Conservation (phyloP, 2,113 vertebrate genomes). For the Promerops cafer region DNA sequence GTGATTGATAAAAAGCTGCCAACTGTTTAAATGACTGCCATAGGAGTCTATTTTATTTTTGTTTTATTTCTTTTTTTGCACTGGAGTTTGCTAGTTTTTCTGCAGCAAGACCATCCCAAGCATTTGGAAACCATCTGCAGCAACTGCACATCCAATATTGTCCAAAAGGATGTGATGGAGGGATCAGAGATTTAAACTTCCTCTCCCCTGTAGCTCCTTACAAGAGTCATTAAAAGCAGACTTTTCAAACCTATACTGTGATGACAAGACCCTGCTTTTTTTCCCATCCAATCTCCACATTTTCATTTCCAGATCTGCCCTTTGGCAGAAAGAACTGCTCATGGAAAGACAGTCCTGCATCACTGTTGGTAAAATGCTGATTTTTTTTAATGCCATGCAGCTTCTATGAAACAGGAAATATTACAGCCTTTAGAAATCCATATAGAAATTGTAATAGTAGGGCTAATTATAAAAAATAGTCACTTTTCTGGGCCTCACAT, state of each 20-base stretch:
- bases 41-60: background rate
- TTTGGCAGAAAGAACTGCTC: accelerated
- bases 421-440: background rate
- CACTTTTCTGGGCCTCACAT: background rate
- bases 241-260: background rate
- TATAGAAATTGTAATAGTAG: background rate
- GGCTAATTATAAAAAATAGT: background rate
- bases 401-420: background rate
- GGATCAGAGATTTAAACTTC: background rate
- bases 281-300: background rate
- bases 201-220: background rate
- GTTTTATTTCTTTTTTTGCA: accelerated
- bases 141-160: background rate
- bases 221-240: background rate
- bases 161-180: background rate
- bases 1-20: background rate
- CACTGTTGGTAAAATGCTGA: background rate
- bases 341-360: background rate
- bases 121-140: background rate
- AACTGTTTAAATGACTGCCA: background rate
- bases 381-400: background rate
- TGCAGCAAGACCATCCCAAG: background rate
- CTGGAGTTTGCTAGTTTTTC: background rate
- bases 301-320: background rate
- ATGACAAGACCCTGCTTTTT: background rate